These are phyloP conservation scores for Xyliphius kryptos DNA, from an alignment of 2,113 vertebrate species.

Conservation along the genomic window DNA sequence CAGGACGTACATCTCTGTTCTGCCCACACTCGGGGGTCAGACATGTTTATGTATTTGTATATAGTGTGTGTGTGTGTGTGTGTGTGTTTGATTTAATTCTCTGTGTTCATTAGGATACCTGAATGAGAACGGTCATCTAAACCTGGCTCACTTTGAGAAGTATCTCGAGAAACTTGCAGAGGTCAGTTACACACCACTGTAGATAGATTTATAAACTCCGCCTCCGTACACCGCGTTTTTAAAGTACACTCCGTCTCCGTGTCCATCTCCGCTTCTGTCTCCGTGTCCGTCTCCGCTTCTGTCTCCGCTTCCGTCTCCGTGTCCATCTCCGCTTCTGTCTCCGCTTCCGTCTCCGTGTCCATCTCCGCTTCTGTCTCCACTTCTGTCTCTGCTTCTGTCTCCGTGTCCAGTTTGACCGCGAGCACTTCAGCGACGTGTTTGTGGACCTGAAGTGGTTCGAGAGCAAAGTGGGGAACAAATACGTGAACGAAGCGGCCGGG, in stretches of 20 bases:
- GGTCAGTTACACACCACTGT: too few species aligned
- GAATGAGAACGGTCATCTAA: conserved; percentile 91
- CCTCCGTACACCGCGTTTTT: too few species aligned
- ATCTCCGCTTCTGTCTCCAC: too few species aligned
- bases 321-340: too few species aligned
- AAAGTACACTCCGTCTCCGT: too few species aligned
- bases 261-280: too few species aligned
- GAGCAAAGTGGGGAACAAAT: conserved; percentile 98
- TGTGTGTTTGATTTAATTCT: neutral
- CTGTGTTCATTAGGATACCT: conserved; percentile 81
- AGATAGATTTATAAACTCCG: too few species aligned
- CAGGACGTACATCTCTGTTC: conserved; percentile 85
- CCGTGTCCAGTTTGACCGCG: conserved; percentile 81
- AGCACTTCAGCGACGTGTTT: conserved; percentile 94
- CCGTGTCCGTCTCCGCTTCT: too few species aligned
- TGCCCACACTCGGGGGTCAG: conserved; percentile 87
- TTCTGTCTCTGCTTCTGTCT: neutral
- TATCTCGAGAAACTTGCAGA: conserved; percentile 88
- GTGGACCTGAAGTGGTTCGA: conserved; percentile 99
- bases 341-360: too few species aligned
- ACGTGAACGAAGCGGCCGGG: conserved; percentile 93
- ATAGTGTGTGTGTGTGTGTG: neutral
- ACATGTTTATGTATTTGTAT: neutral
- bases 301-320: too few species aligned
- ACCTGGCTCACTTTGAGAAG: conserved; percentile 88